A percentile compares a stretch with the other conserved stretches of the same genome.
These are phyloP conservation scores for Leptinotarsa defecta DNA, from an alignment of 1,140 invertebrate genomes.

Conservation along the genomic window DNA sequence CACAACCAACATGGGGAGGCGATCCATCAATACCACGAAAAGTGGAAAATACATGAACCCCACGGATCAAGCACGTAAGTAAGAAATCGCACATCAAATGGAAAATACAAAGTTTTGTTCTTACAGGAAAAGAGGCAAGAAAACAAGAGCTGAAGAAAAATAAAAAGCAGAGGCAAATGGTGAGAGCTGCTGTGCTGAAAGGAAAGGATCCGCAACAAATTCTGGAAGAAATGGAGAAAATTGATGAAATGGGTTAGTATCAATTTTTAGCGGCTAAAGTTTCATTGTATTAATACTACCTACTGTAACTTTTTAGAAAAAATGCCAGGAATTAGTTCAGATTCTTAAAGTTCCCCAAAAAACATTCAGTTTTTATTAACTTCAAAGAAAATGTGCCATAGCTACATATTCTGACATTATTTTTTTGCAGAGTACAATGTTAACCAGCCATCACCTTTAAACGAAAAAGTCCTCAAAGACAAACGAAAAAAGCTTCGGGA, in stretches of 20 bases:
- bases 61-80: slow-evolving; percentile 96
- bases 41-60: slow-evolving; percentile 99
- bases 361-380: too few species aligned
- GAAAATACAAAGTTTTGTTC: background rate
- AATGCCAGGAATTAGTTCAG: too few species aligned
- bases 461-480: slow-evolving; percentile 96
- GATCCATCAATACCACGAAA: slow-evolving; percentile 98
- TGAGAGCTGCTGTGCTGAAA: slow-evolving; percentile 94
- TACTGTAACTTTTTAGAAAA: too few species aligned
- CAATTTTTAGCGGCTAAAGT: slow-evolving; percentile 5
- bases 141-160: slow-evolving; percentile 98
- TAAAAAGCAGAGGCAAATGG: slow-evolving; percentile 94
- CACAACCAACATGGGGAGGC: slow-evolving; percentile 78
- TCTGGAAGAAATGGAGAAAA: slow-evolving; percentile 94
- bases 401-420: background rate
- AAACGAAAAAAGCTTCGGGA: slow-evolving; percentile 95
- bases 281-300: background rate
- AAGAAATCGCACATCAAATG: slow-evolving; percentile 31
- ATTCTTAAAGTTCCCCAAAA: too few species aligned
- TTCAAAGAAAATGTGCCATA: too few species aligned
- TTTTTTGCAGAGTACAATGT: slow-evolving; percentile 90
- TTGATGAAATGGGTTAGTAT: slow-evolving; percentile 92
- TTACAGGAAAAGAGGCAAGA: slow-evolving; percentile 91
- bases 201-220: slow-evolving; percentile 96
- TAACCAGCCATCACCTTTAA: slow-evolving; percentile 87